Conservation (phyloP, 2,888 invertebrate species). For the Neria commutata region DNA sequence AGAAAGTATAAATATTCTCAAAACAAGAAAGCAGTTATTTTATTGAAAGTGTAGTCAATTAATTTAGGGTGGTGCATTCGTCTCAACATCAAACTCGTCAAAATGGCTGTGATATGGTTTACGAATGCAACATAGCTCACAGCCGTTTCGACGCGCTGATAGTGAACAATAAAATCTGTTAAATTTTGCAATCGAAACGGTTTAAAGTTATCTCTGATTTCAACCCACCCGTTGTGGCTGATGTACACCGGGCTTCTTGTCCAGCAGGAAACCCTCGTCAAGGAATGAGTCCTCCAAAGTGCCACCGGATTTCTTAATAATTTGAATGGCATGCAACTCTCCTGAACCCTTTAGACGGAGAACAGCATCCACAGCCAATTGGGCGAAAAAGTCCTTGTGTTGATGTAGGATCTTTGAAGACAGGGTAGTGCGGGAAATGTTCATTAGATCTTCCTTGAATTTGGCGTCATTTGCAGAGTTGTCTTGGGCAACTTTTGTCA, state of each 20-base stretch:
- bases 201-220: not conserved
- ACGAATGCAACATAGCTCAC: constrained; percentile 53
- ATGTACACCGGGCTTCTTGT: constrained; percentile 97
- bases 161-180: constrained; percentile 33
- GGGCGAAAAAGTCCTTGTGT: constrained; percentile 95
- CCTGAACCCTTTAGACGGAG: constrained; percentile 93
- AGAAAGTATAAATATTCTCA: constrained; percentile 15
- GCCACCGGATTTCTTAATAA: constrained; percentile 96
- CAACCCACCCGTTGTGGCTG: constrained; percentile 78
- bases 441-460: constrained; percentile 87
- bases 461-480: constrained; percentile 79
- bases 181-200: not conserved
- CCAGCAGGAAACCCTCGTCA: constrained; percentile 92
- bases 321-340: constrained; percentile 93
- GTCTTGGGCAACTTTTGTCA: constrained; percentile 79
- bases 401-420: constrained; percentile 98
- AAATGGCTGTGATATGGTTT: constrained; percentile 61
- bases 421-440: constrained; percentile 96
- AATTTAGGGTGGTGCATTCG: constrained; percentile 17
- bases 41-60: not conserved
- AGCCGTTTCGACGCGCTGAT: constrained; percentile 63
- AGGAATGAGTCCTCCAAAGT: constrained; percentile 93
- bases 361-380: constrained; percentile 94
- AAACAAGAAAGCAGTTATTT: not conserved
- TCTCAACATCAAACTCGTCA: constrained; percentile 58